phyloP scores from a whole-genome alignment of 2,797 vertebrate species.

The Xiphophorus birchmanni region DNA sequence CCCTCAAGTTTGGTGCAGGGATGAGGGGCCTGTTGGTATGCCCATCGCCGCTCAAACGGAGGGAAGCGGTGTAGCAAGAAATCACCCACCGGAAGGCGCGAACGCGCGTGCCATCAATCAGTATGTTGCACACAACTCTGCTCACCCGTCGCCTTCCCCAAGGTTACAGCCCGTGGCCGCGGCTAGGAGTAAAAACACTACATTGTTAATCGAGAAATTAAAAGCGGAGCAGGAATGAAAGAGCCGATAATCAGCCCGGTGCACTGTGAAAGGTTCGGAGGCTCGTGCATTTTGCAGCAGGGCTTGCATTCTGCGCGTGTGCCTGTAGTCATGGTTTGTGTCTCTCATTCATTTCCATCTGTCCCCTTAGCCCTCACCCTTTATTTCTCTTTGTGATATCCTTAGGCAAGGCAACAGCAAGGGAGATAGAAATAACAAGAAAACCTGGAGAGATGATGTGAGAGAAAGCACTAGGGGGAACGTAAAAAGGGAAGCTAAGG shows the following conservation, averaged over 20 bases:
- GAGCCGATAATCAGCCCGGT: conserved; percentile 20
- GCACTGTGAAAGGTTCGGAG: conserved; percentile 2
- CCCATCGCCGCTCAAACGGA: background rate
- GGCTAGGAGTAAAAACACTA: conserved; percentile 18
- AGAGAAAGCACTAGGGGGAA: conserved; percentile 30
- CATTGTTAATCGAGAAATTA: conserved; percentile 36
- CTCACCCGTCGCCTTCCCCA: conserved; percentile 22
- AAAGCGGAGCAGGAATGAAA: conserved; percentile 31
- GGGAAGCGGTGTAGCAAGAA: conserved; percentile 32
- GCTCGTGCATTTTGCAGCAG: conserved; percentile 17
- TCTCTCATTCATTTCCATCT: conserved; percentile 56
- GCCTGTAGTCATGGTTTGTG: conserved; percentile 29
- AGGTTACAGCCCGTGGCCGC: conserved; percentile 42
- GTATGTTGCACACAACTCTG: conserved; percentile 20
- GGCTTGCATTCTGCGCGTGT: conserved; percentile 18
- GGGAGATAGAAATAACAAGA: conserved; percentile 60
- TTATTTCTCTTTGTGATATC: conserved; percentile 44
- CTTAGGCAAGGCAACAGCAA: conserved; percentile 54
- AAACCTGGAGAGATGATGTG: conserved; percentile 54
- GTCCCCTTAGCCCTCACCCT: conserved; percentile 41
- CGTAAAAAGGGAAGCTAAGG: conserved; percentile 30
- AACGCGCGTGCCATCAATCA: conserved; percentile 43
- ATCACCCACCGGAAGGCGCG: conserved; percentile 42
- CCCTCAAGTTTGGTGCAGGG: conserved; percentile 59
- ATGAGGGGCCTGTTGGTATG: conserved; percentile 22